Conservation (phyloP, 2,113 vertebrate species). For the Lagopus muta region DNA sequence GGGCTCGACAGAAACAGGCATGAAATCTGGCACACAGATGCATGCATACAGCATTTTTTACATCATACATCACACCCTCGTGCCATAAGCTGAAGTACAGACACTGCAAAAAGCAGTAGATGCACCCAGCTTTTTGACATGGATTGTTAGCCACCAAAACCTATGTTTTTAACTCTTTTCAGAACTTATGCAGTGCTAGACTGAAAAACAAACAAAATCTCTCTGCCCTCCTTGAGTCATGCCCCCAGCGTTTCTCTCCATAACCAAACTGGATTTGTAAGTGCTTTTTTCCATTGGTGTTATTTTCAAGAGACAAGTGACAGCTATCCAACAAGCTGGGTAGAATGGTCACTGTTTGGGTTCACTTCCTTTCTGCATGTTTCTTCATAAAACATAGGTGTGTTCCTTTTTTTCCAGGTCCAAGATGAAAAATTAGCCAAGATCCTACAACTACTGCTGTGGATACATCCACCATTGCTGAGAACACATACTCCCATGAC, state of each 20-base stretch:
- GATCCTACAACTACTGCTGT: background rate
- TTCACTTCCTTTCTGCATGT: background rate
- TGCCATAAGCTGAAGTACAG: background rate
- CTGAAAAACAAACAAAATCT: background rate
- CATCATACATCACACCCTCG: background rate
- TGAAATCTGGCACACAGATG: background rate
- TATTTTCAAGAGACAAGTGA: background rate
- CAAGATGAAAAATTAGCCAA: background rate
- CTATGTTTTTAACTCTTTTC: fast-evolving
- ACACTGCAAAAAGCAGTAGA: background rate
- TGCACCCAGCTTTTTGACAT: background rate
- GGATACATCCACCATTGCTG: background rate
- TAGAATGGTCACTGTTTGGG: background rate
- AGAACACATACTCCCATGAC: background rate
- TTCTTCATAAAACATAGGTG: background rate
- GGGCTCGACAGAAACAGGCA: background rate
- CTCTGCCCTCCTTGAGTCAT: background rate
- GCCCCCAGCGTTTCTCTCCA: background rate
- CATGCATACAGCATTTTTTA: background rate
- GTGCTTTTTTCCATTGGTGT: background rate
- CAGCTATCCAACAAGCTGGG: background rate
- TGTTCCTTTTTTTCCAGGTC: background rate
- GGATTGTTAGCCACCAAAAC: background rate
- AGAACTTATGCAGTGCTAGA: background rate
- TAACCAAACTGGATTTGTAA: background rate